These are phyloP conservation scores for Rhagonycha fulva DNA, from an alignment of 2,888 invertebrate species.

Conservation along the genomic window DNA sequence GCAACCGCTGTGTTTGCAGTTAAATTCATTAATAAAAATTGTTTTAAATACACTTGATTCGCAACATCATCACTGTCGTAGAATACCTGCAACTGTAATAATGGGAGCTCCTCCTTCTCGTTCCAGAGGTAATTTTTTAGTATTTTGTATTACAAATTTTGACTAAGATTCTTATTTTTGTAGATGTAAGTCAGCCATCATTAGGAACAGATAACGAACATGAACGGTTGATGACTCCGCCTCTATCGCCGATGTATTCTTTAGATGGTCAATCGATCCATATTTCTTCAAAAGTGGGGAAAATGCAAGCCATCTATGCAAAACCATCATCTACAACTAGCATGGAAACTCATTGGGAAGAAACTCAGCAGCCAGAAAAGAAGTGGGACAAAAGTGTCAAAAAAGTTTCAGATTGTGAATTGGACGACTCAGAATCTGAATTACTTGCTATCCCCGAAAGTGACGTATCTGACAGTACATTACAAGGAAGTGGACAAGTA, in stretches of 20 bases:
- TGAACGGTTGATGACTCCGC: slow-evolving; percentile 60
- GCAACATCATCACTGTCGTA: slow-evolving; percentile 88
- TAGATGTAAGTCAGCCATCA: slow-evolving; percentile 78
- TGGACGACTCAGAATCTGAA: slow-evolving; percentile 87
- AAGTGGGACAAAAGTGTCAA: slow-evolving; percentile 40
- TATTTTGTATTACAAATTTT: neutral
- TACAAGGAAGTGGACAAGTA: slow-evolving; percentile 69
- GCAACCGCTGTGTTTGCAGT: slow-evolving; percentile 69
- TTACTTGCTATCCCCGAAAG: slow-evolving; percentile 89
- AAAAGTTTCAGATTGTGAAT: slow-evolving; percentile 59
- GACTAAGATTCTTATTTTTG: slow-evolving; percentile 2
- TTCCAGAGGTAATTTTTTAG: slow-evolving; percentile 62
- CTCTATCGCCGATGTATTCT: slow-evolving; percentile 66
- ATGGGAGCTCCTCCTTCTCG: slow-evolving; percentile 72
- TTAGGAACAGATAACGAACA: slow-evolving; percentile 70
- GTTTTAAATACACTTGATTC: slow-evolving; percentile 90
- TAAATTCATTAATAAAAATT: slow-evolving; percentile 83
- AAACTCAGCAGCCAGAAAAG: slow-evolving; percentile 56
- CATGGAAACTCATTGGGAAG: slow-evolving; percentile 75
- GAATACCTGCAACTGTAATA: slow-evolving; percentile 79
- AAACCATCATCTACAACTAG: slow-evolving; percentile 55
- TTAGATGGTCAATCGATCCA: slow-evolving; percentile 60
- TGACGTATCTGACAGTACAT: slow-evolving; percentile 82
- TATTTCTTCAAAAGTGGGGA: slow-evolving; percentile 52
- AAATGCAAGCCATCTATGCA: slow-evolving; percentile 52